Percentiles rank a stretch among this genome's conserved stretches.
Evolutionary conservation across 2,113 vertebrate genomes (phyloP).

Genomic region (cattle (Bos taurus)): ARS-UCD2.0 NC_037339.1:48321001-48321500

Average conservation of each 20-base stretch:
- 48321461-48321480: slow-evolving; percentile 57
- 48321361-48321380: slow-evolving; percentile 51
- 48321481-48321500: slow-evolving; percentile 48
- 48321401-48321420: slow-evolving; percentile 58
- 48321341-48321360: slow-evolving; percentile 49
- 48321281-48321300: slow-evolving; percentile 34
- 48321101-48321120: not conserved
- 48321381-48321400: slow-evolving; percentile 54
- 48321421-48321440: slow-evolving; percentile 55
- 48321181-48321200: not conserved
- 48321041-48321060: slow-evolving; percentile 12
- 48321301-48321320: slow-evolving; percentile 33
- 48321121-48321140: not conserved
- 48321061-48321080: not conserved
- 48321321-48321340: slow-evolving; percentile 68
- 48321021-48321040: slow-evolving; percentile 24
- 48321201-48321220: not conserved
- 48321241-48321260: slow-evolving; percentile 23
- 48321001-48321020: not conserved
- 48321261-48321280: slow-evolving; percentile 34
- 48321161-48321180: not conserved
- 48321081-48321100: not conserved
- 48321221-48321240: not conserved
- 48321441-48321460: slow-evolving; percentile 43
- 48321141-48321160: slow-evolving; percentile 33